Base-by-base conservation (phyloP, 1,140 invertebrate species). In the Drosophila cardini region DNA sequence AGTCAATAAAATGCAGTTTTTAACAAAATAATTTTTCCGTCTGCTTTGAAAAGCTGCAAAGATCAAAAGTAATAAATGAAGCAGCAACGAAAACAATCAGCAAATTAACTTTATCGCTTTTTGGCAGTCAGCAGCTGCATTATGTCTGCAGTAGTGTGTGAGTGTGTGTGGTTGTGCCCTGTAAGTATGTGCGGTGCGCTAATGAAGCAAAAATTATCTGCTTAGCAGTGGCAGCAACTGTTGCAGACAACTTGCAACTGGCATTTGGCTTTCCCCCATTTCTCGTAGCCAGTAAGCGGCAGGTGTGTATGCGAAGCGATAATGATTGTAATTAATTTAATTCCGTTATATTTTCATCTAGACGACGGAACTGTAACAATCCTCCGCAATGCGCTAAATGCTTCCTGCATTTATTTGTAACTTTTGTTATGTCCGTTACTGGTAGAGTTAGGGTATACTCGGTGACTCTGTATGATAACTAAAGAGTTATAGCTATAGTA, bases 311-410 rank as follows among this genome's bases (percentile, higher is more conserved):
- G 67, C 26, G 42, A 36, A 38, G 75, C 83, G 80, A 85, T 91
- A 90, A 91, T 90, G 75, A 78, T 89, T 77, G 84, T 89, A 90
- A 91, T 90, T 90, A 90, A 90, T 90, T 90, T 90, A 90, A 90
- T 90, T 90, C 48, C 80, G 80, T 90, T 90, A 90, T 90, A 90
- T 90, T 90, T 89, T 82, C 83, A 90, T 90, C 89, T 91, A 87
- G 76, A 78, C 71, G 46, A 58, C 30, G 75, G 10, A 34, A 26
- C 21, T 16, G 30, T 34, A 50, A 30, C 60, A 67, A 80, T 80
- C 48, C 84, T 67, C 84, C 53, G 84, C 84, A 89, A 80, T 89
- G 84, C 84, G 84, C 84, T 89, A 89, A 89, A 89, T 80, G 77
- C 71, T 78, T 70, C 80, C 70, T 42, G 79, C 61, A 56, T 65